Base-by-base conservation (phyloP, 2,888 invertebrate genomes). In the Apamea epomidion region DNA sequence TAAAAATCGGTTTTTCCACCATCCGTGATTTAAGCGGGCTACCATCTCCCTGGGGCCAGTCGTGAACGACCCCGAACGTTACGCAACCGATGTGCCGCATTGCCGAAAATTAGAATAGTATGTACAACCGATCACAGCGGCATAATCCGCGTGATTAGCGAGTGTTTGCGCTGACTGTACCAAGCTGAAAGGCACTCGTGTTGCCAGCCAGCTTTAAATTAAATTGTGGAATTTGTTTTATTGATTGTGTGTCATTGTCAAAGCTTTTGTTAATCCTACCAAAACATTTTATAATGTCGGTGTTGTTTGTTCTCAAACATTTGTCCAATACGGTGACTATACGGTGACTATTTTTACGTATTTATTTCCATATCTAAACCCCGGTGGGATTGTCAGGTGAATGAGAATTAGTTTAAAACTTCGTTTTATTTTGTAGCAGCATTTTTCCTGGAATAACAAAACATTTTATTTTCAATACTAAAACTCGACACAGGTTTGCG, bases 61-160 rank as follows among this genome's bases (percentile, higher is more conserved):
- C 21, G 74, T 25, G 64, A 67, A 65, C 83, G 83, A 48, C 72
- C 68, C 74, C 60, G 37, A 64, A 16, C 42, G 87, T 86, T 83
- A 86, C 87, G 84, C 80, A 83, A 85, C 84, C 75, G 18, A 74
- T 86, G 76, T 85, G 87, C 87, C 85, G 85, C 85, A 85, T 75
- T 85, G 85, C 84, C 87, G 85, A 84, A 86, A 69, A 83, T 84
- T 87, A 83, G 48, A 80, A 80, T 80, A 80, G 48, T 69, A 42
- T 45, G 81, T 85, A 83, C 76, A 87, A 64, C 76, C 75, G 80
- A 85, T 83, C 74, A 78, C 84, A 83, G 70, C 80, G 75, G 25
- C 70, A 51, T 87, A 85, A 87, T 75, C 80, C 77, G 37, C 54
- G 75, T 85, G 84, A 85, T 85, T 75, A 87, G 84, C 80, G 76